Percentiles rank a stretch among this genome's conserved stretches.
Conservation (phyloP, 2,113 vertebrate species). For the Emydura subglobosa region DNA sequence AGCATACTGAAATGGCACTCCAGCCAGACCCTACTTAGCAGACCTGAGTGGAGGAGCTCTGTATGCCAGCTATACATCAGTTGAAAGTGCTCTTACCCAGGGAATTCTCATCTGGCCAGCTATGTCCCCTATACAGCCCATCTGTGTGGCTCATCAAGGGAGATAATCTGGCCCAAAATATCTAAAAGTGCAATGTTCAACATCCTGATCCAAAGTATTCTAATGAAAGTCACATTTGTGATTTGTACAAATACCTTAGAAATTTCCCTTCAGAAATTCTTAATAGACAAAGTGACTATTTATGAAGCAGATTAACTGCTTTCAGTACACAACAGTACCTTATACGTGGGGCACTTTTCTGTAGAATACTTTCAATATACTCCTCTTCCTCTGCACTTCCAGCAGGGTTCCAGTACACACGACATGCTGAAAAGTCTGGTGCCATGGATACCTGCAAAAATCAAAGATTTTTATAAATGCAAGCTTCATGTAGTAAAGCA, state of each 20-base stretch:
- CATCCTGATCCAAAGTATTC: neutral
- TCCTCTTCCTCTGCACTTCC: slow-evolving; percentile 61
- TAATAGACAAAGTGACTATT: neutral
- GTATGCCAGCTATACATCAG: neutral
- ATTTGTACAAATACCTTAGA: neutral
- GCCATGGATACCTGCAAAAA: slow-evolving; percentile 82
- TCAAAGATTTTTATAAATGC: neutral
- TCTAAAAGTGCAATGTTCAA: neutral
- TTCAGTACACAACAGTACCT: slow-evolving; percentile 70
- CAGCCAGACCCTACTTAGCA: neutral
- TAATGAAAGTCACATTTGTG: neutral
- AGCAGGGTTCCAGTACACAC: slow-evolving; percentile 84
- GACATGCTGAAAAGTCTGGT: slow-evolving; percentile 82
- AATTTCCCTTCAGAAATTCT: neutral
- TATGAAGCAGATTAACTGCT: neutral
- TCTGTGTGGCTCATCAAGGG: neutral
- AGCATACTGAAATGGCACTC: neutral
- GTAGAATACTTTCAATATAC: slow-evolving; percentile 67
- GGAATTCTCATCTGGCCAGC: neutral
- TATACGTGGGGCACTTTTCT: slow-evolving; percentile 75
- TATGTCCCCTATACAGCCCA: neutral
- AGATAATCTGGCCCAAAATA: neutral
- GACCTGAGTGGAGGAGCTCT: neutral
- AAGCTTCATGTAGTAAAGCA: neutral
- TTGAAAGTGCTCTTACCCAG: neutral